Conservation (phyloP, 1,140 invertebrate species). For the Ceratina calcarata region DNA sequence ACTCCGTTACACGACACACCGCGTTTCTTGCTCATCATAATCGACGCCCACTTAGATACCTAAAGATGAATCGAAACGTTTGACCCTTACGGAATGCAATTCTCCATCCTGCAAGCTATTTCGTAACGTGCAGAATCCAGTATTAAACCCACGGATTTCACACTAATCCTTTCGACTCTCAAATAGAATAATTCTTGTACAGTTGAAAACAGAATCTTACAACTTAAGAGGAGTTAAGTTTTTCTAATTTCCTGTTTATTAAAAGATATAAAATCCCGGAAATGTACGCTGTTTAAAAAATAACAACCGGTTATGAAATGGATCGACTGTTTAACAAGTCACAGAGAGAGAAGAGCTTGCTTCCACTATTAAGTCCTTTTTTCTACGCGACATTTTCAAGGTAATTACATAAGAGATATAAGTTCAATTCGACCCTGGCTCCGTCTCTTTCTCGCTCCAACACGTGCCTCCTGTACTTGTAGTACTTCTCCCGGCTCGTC, state of each 20-base stretch:
- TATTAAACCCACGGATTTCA: not conserved
- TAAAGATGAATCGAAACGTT: constrained; percentile 2
- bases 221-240: no score
- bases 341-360: not conserved
- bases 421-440: constrained; percentile 55
- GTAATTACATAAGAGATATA: constrained; percentile 49
- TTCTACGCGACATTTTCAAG: constrained; percentile 35
- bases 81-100: constrained; percentile 22
- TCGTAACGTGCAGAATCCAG: not conserved
- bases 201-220: no score
- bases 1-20: not conserved
- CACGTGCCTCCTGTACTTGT: constrained; percentile 45
- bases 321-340: not conserved
- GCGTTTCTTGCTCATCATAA: constrained; percentile 2
- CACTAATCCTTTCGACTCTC: not conserved
- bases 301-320: no score
- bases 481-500: constrained; percentile 46
- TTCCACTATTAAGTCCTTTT: constrained; percentile 28
- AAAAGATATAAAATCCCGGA: no score
- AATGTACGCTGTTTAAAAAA: no score
- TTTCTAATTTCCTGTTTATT: no score
- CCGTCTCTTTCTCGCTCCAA: not conserved
- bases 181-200: no score
- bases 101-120: not conserved
- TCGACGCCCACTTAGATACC: constrained; percentile 18